These are phyloP conservation scores for Ageneiosus marmoratus DNA, from an alignment of 2,113 vertebrate species.

Conservation along the genomic window DNA sequence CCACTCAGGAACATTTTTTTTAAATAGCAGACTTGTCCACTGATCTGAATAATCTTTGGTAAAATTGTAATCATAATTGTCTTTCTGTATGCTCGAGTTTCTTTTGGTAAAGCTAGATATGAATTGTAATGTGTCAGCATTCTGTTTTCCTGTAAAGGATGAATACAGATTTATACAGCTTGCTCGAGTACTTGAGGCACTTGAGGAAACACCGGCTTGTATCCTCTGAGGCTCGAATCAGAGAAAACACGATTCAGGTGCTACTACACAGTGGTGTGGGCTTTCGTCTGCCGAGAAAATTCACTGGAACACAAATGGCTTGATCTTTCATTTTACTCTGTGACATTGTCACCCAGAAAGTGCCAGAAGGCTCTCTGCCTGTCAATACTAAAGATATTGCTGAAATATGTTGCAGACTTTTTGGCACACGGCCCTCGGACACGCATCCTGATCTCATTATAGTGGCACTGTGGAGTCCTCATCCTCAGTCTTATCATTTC, in stretches of 20 bases:
- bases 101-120: not conserved
- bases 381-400: constrained; percentile 13
- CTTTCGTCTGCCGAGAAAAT: not conserved
- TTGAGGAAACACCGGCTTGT: not conserved
- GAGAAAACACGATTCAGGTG: not conserved
- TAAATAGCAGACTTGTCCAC: not conserved
- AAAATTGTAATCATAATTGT: not conserved
- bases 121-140: not conserved
- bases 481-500: not conserved
- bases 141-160: no score
- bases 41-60: not conserved
- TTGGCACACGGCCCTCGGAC: constrained; percentile 9
- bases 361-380: constrained; percentile 4
- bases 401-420: constrained; percentile 5
- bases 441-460: constrained; percentile 8
- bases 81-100: no score
- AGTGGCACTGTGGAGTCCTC: not conserved
- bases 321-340: not conserved
- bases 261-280: not conserved
- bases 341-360: constrained; percentile 5
- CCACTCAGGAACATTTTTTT: no score
- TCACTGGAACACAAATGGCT: not conserved
- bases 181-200: not conserved
- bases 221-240: not conserved
- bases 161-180: not conserved